A percentile compares a stretch with the other conserved stretches of the same genome.
Conservation (phyloP, 2,113 vertebrate species). For the Pampusana beccarii region DNA sequence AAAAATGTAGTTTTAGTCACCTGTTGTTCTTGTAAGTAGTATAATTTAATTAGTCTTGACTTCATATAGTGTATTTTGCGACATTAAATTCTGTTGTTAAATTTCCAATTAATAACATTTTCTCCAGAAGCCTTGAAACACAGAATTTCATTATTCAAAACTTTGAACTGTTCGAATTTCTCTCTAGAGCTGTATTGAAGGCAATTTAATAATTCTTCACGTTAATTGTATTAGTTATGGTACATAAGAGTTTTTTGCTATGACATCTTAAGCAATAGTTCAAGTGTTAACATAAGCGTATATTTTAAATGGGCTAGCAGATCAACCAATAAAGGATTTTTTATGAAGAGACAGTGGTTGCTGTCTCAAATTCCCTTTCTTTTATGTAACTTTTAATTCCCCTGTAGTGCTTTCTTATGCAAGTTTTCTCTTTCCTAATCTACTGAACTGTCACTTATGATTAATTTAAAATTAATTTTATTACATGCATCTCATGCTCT, state of each 20-base stretch:
- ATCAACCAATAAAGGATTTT: neutral
- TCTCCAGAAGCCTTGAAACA: neutral
- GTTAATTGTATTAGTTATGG: neutral
- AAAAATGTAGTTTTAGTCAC: neutral
- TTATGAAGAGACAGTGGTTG: neutral
- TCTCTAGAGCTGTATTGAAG: neutral
- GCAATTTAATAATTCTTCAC: neutral
- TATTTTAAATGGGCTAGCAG: neutral
- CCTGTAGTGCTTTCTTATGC: neutral
- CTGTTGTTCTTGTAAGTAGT: neutral
- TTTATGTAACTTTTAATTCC: neutral
- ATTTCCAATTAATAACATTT: neutral
- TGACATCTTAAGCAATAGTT: neutral
- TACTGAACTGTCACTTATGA: neutral
- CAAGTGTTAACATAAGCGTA: neutral
- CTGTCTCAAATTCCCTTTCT: neutral
- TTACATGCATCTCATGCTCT: neutral
- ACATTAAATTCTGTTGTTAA: neutral
- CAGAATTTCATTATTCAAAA: neutral
- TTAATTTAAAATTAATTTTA: constrained; percentile 39
- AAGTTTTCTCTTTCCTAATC: neutral
- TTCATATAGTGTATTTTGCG: neutral
- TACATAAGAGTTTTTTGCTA: neutral
- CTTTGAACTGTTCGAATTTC: neutral
- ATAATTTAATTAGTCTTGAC: neutral